Percentiles rank a stretch among this genome's conserved stretches.
Conservation (phyloP, 1,140 invertebrate species). For the Papilio glaucus region DNA sequence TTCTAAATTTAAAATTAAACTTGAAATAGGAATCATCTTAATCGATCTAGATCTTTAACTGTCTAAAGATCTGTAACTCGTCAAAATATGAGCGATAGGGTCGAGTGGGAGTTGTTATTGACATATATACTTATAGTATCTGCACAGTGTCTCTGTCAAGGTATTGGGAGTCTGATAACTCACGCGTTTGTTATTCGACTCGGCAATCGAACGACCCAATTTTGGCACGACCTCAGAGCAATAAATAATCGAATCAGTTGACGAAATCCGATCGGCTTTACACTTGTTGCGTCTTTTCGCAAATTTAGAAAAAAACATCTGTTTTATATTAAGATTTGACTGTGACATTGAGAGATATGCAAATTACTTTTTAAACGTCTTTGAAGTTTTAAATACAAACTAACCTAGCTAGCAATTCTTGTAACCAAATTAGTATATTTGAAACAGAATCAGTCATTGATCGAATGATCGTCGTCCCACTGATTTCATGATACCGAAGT, state of each 20-base stretch:
- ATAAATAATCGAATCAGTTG: slow-evolving; percentile 25
- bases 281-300: slow-evolving; percentile 13
- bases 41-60: neutral
- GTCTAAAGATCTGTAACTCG: neutral
- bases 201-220: slow-evolving; percentile 54
- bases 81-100: slow-evolving; percentile 2
- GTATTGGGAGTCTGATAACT: slow-evolving; percentile 41
- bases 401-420: too few relatives aligned
- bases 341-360: neutral
- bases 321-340: neutral
- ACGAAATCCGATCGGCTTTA: slow-evolving; percentile 6
- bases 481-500: too few relatives aligned
- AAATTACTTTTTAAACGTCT: too few relatives aligned
- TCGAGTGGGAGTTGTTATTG: slow-evolving; percentile 47
- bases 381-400: too few relatives aligned
- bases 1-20: slow-evolving; percentile 42
- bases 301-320: slow-evolving; percentile 7
- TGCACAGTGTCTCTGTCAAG: slow-evolving; percentile 59
- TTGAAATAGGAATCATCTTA: slow-evolving; percentile 38
- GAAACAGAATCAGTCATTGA: too few relatives aligned
- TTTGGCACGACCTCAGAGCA: slow-evolving; percentile 46
- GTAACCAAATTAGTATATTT: too few relatives aligned
- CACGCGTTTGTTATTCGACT: slow-evolving; percentile 41
- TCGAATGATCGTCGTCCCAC: too few relatives aligned
- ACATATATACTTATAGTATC: slow-evolving; percentile 49